Evolutionary conservation across 2,888 invertebrate species (phyloP), one percentile per base, ranked within the genome.

Genomic region (Acanthacorydalis orientalis): DNA sequence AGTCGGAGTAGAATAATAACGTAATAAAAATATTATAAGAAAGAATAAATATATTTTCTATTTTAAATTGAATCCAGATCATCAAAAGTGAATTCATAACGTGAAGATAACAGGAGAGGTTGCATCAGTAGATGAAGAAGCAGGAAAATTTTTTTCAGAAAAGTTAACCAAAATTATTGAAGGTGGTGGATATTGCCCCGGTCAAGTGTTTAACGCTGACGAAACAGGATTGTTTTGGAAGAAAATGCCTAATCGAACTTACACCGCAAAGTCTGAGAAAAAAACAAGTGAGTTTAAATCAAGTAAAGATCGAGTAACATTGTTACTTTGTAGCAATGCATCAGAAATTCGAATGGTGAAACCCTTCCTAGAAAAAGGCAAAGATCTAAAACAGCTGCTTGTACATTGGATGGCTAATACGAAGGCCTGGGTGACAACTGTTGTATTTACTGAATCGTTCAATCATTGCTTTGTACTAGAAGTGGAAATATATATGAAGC

Each of bases 41-140:
- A n/a, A n/a, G n/a, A n/a, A n/a, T n/a, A n/a, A n/a, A n/a, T n/a
- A n/a, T n/a, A n/a, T n/a, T n/a, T n/a, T n/a, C n/a, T n/a, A n/a
- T n/a, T n/a, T n/a, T n/a, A n/a, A n/a, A n/a, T n/a, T n/a, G n/a
- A n/a, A n/a, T n/a, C n/a, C n/a, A n/a, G n/a, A n/a, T n/a, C n/a
- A n/a, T n/a, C n/a, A n/a, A n/a, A n/a, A n/a, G n/a, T n/a, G n/a
- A n/a, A n/a, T 55, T 44, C 56, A 55, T 49, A 56, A 53, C 48
- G 33, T 56, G 14, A 56, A 55, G 43, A 52, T 56, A 16, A 51
- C 50, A 46, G 52, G 53, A 31, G 53, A 55, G 43, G 43, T 47
- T 48, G 53, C 54, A 35, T 54, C 52, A 43, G 54, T 48, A 34
- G 51, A 55, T 55, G 43, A 50, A 44, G 32, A 23, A 34, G 51